phyloP scores from a whole-genome alignment of 92 coral and sea anemone genomes.

The Heliopora coerulea region DNA sequence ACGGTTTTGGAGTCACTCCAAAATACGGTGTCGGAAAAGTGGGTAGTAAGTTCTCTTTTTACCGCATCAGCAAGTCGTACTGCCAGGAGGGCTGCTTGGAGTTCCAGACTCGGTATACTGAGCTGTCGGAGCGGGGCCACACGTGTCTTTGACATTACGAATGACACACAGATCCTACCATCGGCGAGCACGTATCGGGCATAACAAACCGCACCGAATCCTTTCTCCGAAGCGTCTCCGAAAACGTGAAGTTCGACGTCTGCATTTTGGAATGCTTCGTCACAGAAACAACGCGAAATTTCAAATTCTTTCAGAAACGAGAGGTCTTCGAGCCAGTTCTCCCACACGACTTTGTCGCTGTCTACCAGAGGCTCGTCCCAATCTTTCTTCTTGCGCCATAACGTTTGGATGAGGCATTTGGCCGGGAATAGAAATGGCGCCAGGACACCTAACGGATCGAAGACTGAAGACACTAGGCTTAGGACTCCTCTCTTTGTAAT shows the following conservation, averaged over 20 bases:
- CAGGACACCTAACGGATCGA: conserved; percentile 58
- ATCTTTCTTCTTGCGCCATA: conserved; percentile 49
- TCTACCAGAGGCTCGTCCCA: conserved; percentile 57
- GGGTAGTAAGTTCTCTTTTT: conserved; percentile 51
- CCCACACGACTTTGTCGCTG: conserved; percentile 35
- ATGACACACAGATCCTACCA: conserved; percentile 51
- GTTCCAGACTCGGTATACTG: conserved; percentile 65
- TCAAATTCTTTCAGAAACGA: conserved; percentile 37
- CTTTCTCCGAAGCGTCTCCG: conserved; percentile 64
- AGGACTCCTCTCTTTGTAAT: conserved; percentile 42
- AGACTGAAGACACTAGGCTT: conserved; percentile 49
- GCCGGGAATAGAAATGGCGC: conserved; percentile 44
- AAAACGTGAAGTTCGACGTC: conserved; percentile 58
- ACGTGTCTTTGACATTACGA: conserved; percentile 59
- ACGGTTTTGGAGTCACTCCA: conserved; percentile 69
- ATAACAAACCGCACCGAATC: conserved; percentile 66
- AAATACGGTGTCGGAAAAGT: conserved; percentile 30
- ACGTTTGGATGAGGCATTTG: conserved; percentile 46
- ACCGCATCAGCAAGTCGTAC: conserved; percentile 48
- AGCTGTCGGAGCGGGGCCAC: conserved; percentile 65
- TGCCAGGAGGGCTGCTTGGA: conserved; percentile 62
- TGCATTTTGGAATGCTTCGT: not conserved
- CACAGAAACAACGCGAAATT: conserved; percentile 50
- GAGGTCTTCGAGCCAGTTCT: conserved; percentile 53
- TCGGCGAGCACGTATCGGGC: conserved; percentile 48